Conservation (phyloP, 2,113 vertebrate genomes). For the Sceloporus tristichus region DNA sequence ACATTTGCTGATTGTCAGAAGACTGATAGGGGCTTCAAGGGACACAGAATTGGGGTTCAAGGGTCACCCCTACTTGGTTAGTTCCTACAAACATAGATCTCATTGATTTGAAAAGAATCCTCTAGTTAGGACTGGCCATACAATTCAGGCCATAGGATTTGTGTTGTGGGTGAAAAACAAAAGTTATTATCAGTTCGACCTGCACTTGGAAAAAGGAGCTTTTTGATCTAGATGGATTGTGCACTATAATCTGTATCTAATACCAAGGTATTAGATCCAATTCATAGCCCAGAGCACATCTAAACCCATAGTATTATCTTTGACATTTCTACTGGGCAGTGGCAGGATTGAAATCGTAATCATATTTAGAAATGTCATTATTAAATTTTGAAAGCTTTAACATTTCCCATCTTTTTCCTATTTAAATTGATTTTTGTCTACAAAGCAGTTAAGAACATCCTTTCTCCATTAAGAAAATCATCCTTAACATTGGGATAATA, state of each 20-base stretch:
- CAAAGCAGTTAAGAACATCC: conserved; percentile 65
- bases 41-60: too few species aligned
- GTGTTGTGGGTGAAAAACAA: too few species aligned
- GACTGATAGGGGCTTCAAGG: too few species aligned
- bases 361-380: conserved; percentile 62
- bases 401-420: conserved; percentile 60
- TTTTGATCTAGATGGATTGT: conserved; percentile 7
- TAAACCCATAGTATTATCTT: conserved; percentile 42
- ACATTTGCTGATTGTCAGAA: too few species aligned
- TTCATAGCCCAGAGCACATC: conserved; percentile 24
- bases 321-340: conserved; percentile 61
- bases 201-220: neutral
- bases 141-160: too few species aligned
- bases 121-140: too few species aligned
- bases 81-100: too few species aligned
- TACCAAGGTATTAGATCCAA: conserved; percentile 26
- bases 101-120: too few species aligned
- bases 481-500: conserved; percentile 48
- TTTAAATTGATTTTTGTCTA: conserved; percentile 63
- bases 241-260: conserved; percentile 7
- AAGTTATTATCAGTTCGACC: neutral
- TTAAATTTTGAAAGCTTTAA: conserved; percentile 65
- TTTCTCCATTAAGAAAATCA: conserved; percentile 67
- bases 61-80: too few species aligned
- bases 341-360: conserved; percentile 61